A percentile compares a stretch with the other conserved stretches of the same genome.
Conservation (phyloP, 2,797 vertebrate species). For the Anableps anableps region DNA sequence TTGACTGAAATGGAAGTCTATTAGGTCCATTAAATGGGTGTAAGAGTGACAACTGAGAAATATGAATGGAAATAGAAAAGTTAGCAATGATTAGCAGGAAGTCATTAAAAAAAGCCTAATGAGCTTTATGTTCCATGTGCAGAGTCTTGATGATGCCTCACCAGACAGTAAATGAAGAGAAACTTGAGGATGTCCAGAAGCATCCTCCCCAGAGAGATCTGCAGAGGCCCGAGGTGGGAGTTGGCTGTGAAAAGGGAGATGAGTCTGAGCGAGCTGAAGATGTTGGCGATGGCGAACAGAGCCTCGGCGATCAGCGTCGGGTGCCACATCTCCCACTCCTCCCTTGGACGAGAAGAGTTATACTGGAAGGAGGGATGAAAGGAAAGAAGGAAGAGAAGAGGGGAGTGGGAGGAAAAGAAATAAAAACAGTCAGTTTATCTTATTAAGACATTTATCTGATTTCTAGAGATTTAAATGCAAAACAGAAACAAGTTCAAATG, state of each 20-base stretch:
- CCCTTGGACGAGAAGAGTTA: conserved; percentile 93
- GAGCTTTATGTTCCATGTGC: neutral
- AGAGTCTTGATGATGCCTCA: conserved; percentile 19
- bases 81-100: conserved; percentile 3
- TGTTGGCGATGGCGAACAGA: conserved; percentile 98
- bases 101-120: neutral
- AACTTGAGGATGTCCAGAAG: conserved; percentile 99
- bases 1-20: neutral
- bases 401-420: neutral
- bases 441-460: neutral
- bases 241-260: conserved; percentile 99
- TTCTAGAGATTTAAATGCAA: neutral
- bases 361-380: conserved; percentile 80
- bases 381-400: neutral
- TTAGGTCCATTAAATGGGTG: neutral
- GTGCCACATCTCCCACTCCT: conserved; percentile 99
- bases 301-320: conserved; percentile 97
- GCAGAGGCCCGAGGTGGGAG: conserved; percentile 96
- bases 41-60: neutral
- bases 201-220: conserved; percentile 97
- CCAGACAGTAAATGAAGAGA: conserved; percentile 98
- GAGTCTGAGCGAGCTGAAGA: conserved; percentile 96
- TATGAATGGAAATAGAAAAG: neutral
- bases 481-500: neutral
- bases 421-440: neutral